Evolutionary conservation across 2,888 invertebrate species (phyloP).

Genomic region (Pseudoips prasinana): DNA sequence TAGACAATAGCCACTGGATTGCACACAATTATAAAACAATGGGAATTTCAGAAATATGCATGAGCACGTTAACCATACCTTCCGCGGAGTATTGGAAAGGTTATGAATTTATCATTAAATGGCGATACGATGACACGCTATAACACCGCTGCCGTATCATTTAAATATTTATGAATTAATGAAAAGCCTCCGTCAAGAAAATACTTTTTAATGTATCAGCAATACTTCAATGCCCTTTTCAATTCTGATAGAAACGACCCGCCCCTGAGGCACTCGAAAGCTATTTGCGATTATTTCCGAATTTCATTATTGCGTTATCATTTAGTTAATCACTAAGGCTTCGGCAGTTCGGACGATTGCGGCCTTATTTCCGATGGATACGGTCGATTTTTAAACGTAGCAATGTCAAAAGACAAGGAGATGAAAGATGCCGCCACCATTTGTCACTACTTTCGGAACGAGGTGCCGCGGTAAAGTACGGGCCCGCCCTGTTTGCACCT

Average conservation of each 20-base stretch:
- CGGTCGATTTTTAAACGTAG: slow-evolving; percentile 41
- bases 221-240: slow-evolving; percentile 51
- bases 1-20: slow-evolving; percentile 60
- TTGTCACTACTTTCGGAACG: slow-evolving; percentile 77
- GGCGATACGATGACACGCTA: slow-evolving; percentile 10
- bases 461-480: slow-evolving; percentile 66
- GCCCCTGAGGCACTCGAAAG: slow-evolving; percentile 55
- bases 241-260: slow-evolving; percentile 55
- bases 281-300: slow-evolving; percentile 77
- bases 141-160: slow-evolving; percentile 10
- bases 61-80: slow-evolving; percentile 42
- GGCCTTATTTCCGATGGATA: slow-evolving; percentile 32
- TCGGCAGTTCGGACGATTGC: slow-evolving; percentile 20
- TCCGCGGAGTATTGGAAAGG: slow-evolving; percentile 36
- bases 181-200: slow-evolving; percentile 30
- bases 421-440: slow-evolving; percentile 78
- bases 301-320: slow-evolving; percentile 76
- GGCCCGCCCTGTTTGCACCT: slow-evolving; percentile 76
- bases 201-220: slow-evolving; percentile 44
- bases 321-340: slow-evolving; percentile 58
- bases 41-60: slow-evolving; percentile 54
- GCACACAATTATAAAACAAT: slow-evolving; percentile 40
- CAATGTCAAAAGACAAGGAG: slow-evolving; percentile 44
- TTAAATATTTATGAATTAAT: slow-evolving; percentile 32
- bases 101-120: slow-evolving; percentile 45